These are phyloP conservation scores for Drosophila neonasuta DNA, from an alignment of 2,888 invertebrate species.

Conservation along the genomic window DNA sequence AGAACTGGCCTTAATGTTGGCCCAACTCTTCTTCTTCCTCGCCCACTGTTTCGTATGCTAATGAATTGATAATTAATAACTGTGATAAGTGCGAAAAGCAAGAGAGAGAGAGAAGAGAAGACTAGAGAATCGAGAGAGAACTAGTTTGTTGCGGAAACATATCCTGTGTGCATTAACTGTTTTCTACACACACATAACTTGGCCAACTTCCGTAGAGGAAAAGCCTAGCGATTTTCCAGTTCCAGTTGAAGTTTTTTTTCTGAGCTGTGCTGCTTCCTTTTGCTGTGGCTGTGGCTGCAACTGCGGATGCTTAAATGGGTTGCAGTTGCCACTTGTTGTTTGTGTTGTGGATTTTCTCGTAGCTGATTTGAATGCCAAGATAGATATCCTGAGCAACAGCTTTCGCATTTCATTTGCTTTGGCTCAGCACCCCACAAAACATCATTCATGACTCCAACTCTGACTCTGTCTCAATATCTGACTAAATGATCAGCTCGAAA, in stretches of 20 bases:
- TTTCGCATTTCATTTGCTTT: constrained; percentile 71
- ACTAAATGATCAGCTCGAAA: constrained; percentile 65
- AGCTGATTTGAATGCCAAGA: constrained; percentile 76
- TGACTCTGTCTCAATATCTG: constrained; percentile 64
- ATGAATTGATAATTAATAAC: constrained; percentile 75
- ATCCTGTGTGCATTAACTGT: constrained; percentile 80
- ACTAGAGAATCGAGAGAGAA: constrained; percentile 26
- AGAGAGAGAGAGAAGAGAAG: constrained; percentile 6
- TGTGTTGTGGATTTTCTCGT: constrained; percentile 22
- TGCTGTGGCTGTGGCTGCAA: constrained; percentile 33
- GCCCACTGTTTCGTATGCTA: constrained; percentile 36
- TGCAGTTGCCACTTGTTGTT: constrained; percentile 19
- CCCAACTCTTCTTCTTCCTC: constrained; percentile 1
- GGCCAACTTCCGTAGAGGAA: constrained; percentile 78
- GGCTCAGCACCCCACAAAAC: constrained; percentile 42
- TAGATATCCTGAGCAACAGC: constrained; percentile 67
- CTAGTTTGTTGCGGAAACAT: constrained; percentile 69
- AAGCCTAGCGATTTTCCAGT: constrained; percentile 56
- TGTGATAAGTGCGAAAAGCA: constrained; percentile 42
- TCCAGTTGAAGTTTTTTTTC: constrained; percentile 42
- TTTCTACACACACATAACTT: constrained; percentile 70
- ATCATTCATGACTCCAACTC: constrained; percentile 44
- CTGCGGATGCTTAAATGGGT: constrained; percentile 76
- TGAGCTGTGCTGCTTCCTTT: constrained; percentile 3
- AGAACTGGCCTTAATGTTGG: constrained; percentile 28